Conservation (phyloP, 2,888 invertebrate genomes). For the Osmoderma eremita region DNA sequence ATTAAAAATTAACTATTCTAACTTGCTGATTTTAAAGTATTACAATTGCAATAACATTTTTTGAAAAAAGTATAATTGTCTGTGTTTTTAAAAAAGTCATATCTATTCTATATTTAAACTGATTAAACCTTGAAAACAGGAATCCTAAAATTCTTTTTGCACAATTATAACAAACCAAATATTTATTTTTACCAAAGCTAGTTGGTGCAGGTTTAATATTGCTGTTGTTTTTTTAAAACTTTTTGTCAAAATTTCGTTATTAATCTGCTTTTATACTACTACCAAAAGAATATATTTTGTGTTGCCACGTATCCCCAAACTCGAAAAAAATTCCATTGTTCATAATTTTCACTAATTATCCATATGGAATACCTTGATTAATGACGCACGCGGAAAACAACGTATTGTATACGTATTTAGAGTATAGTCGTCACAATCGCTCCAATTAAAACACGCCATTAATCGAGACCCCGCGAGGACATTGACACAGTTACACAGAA, state of each 20-base stretch:
- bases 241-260: no score
- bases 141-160: no score
- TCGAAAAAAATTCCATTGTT: no score
- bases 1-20: no score
- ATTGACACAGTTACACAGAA: constrained; percentile 48
- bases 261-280: no score
- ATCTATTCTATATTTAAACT: no score
- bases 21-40: neutral
- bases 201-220: neutral
- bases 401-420: neutral
- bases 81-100: no score
- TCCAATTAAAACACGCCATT: constrained; percentile 31
- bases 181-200: neutral
- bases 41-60: neutral
- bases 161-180: no score
- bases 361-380: neutral
- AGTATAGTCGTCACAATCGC: neutral
- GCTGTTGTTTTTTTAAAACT: neutral
- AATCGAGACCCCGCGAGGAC: constrained; percentile 26
- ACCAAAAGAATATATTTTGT: no score
- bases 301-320: no score
- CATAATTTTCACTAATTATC: neutral
- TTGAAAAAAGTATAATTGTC: no score
- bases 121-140: no score
- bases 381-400: neutral